These are phyloP conservation scores for Phalloptychus januarius DNA, from an alignment of 2,797 vertebrate species.

Conservation along the genomic window DNA sequence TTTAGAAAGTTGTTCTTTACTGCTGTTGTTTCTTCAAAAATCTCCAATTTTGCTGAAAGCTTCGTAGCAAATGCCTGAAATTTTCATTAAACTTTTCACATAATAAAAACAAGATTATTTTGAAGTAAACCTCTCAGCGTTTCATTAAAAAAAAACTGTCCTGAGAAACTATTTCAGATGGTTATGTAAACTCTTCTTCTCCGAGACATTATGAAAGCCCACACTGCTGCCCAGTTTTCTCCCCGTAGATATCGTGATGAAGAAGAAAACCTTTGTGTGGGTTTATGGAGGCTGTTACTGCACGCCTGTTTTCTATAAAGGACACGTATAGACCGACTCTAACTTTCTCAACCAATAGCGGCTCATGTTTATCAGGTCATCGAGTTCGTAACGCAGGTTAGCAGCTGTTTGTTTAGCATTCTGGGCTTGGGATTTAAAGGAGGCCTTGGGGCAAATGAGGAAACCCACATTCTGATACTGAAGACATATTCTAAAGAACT, in stretches of 20 bases:
- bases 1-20: neutral
- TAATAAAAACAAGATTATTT: neutral
- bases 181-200: conserved; percentile 6
- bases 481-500: neutral
- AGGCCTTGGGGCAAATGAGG: conserved; percentile 1
- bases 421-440: conserved; percentile 38
- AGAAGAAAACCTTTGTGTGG: conserved; percentile 4
- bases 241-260: conserved; percentile 1
- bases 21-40: neutral
- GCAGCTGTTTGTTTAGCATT: conserved; percentile 24
- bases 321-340: conserved; percentile 23
- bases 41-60: neutral
- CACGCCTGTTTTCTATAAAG: neutral
- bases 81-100: conserved; percentile 23
- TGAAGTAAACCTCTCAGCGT: conserved; percentile 1
- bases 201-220: conserved; percentile 27
- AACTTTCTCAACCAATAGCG: conserved; percentile 47
- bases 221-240: conserved; percentile 10
- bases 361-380: conserved; percentile 49
- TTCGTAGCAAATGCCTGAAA: conserved; percentile 8
- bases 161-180: conserved; percentile 18
- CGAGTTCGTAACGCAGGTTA: conserved; percentile 51
- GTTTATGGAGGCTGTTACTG: conserved; percentile 19
- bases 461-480: conserved; percentile 3
- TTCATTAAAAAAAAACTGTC: conserved; percentile 35